Conservation (phyloP, 2,888 invertebrate genomes). For the Nymphalis c-album region DNA sequence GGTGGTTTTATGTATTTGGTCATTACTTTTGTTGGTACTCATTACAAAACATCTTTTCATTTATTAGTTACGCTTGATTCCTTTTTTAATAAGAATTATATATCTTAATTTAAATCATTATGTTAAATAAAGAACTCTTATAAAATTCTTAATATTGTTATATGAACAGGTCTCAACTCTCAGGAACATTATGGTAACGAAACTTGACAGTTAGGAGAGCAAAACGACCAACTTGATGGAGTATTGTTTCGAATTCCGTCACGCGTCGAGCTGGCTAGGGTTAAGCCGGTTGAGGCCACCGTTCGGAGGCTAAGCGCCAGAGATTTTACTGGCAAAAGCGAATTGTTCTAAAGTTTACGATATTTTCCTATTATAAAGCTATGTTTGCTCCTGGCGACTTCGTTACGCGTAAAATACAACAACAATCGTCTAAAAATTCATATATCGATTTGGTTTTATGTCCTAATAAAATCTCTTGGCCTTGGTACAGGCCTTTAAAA, state of each 20-base stretch:
- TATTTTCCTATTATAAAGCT: not conserved
- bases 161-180: not conserved
- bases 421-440: too few relatives aligned
- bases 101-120: too few relatives aligned
- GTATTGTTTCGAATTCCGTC: constrained; percentile 77
- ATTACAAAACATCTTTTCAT: too few relatives aligned
- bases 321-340: constrained; percentile 15
- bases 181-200: constrained; percentile 1
- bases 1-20: too few relatives aligned
- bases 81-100: too few relatives aligned
- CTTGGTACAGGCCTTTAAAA: too few relatives aligned
- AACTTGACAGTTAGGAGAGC: constrained; percentile 50
- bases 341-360: constrained; percentile 3
- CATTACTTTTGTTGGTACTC: too few relatives aligned
- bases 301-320: constrained; percentile 12
- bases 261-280: constrained; percentile 56
- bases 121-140: too few relatives aligned
- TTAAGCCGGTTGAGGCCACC: constrained; percentile 68
- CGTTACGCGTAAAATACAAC: not conserved
- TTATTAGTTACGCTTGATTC: too few relatives aligned
- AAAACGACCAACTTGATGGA: constrained; percentile 63
- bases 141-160: not conserved
- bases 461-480: too few relatives aligned
- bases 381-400: not conserved
- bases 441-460: too few relatives aligned